A percentile compares a stretch with the other conserved stretches of the same genome.
These are phyloP conservation scores for Cryptocheilus praepositus DNA, from an alignment of 2,888 invertebrate species.

Conservation along the genomic window DNA sequence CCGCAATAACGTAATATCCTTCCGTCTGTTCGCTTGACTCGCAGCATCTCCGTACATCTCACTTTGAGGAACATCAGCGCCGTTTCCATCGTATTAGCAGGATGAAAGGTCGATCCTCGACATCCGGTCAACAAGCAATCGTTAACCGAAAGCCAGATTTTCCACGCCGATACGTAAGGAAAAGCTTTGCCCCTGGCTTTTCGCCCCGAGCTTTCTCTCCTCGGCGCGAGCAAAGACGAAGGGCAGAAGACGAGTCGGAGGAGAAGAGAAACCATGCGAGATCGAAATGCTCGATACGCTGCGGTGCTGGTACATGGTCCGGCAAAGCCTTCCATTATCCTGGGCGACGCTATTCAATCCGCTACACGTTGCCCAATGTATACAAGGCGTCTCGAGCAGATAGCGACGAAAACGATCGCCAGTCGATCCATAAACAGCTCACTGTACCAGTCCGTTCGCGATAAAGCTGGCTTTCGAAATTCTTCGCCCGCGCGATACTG, in stretches of 20 bases:
- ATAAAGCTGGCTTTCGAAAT: conserved; percentile 36
- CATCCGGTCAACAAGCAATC: neutral
- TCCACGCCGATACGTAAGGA: conserved; percentile 15
- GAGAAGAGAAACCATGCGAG: conserved; percentile 44
- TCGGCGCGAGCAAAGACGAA: neutral
- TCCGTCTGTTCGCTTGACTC: no score
- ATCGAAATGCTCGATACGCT: conserved; percentile 47
- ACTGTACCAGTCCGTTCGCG: conserved; percentile 42
- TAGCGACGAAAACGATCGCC: conserved; percentile 41
- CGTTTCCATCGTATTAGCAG: no score
- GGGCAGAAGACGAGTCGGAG: conserved; percentile 9
- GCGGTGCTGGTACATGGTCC: conserved; percentile 50
- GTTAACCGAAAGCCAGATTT: conserved; percentile 26
- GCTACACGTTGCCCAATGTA: conserved; percentile 49
- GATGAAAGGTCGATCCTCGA: conserved; percentile 2
- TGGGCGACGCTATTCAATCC: conserved; percentile 55
- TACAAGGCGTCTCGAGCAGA: conserved; percentile 47
- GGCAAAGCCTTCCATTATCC: conserved; percentile 58
- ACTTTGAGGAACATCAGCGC: no score
- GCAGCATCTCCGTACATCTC: no score
- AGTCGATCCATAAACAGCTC: conserved; percentile 44
- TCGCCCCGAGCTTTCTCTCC: conserved; percentile 22
- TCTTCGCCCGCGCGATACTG: neutral
- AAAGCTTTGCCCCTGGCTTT: neutral
- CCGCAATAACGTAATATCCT: no score